Conservation (phyloP, 1,140 invertebrate species). For the Pissodes strobi region DNA sequence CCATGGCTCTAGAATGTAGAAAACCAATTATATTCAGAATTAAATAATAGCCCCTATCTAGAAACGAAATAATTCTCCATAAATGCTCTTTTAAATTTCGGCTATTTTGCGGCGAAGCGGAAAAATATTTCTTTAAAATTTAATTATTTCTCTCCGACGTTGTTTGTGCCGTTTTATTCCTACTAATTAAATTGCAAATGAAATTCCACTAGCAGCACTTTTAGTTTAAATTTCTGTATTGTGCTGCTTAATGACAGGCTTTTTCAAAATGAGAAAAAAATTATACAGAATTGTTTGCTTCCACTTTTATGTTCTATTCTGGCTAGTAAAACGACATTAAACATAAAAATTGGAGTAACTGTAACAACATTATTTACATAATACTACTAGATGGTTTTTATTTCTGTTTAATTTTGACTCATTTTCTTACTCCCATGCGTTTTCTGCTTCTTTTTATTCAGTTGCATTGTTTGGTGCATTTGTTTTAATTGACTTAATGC, state of each 20-base stretch:
- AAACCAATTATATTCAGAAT: slow-evolving; percentile 13
- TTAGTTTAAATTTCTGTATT: slow-evolving; percentile 1
- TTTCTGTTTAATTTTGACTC: no score
- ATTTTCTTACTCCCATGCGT: no score
- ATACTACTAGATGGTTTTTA: no score
- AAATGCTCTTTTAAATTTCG: slow-evolving; percentile 19
- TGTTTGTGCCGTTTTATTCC: slow-evolving; percentile 5
- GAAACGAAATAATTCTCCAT: slow-evolving; percentile 15
- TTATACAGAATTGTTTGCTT: no score
- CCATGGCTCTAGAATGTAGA: background rate
- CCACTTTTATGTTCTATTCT: no score
- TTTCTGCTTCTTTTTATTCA: no score
- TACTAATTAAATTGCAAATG: slow-evolving; percentile 18
- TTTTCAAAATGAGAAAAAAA: no score
- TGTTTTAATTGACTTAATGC: no score
- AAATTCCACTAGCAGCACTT: background rate
- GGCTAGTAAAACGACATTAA: no score
- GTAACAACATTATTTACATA: no score
- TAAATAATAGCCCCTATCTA: slow-evolving; percentile 14
- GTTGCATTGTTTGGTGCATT: no score
- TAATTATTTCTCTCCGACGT: slow-evolving; percentile 11
- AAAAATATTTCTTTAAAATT: slow-evolving; percentile 21
- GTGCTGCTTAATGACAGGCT: background rate
- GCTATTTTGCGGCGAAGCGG: slow-evolving; percentile 17
- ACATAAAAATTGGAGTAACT: no score